Evolutionary conservation across 2,888 invertebrate species (phyloP).

Genomic region (Andricus curvator): DNA sequence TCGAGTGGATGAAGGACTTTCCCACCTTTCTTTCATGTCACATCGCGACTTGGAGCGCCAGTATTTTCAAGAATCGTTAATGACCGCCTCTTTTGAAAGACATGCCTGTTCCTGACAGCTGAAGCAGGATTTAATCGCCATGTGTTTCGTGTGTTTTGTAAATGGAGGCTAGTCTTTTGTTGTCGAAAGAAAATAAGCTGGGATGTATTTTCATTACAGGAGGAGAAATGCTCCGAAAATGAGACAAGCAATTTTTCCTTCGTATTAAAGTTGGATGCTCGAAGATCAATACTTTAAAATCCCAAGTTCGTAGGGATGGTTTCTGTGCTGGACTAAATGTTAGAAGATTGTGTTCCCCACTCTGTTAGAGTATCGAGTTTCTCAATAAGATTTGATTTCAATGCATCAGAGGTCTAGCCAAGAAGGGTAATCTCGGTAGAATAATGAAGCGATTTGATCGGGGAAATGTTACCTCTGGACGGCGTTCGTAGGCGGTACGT

Average conservation of each 20-base stretch:
- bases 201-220: neutral
- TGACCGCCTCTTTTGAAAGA: constrained; percentile 17
- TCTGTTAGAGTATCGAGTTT: neutral
- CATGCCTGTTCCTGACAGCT: neutral
- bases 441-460: neutral
- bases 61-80: constrained; percentile 14
- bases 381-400: neutral
- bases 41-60: neutral
- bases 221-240: neutral
- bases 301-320: too few species aligned
- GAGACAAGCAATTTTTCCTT: neutral
- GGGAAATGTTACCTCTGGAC: constrained; percentile 2
- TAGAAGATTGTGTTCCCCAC: neutral
- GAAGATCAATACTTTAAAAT: too few species aligned
- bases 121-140: neutral
- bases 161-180: constrained; percentile 7
- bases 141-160: neutral
- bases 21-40: constrained; percentile 15
- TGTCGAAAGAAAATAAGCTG: neutral
- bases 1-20: constrained; percentile 26
- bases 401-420: neutral
- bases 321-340: neutral
- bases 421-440: neutral
- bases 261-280: too few species aligned
- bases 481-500: neutral